Evolutionary conservation across 1,140 invertebrate species (phyloP).

Genomic region (Drosophila arizonae): DNA sequence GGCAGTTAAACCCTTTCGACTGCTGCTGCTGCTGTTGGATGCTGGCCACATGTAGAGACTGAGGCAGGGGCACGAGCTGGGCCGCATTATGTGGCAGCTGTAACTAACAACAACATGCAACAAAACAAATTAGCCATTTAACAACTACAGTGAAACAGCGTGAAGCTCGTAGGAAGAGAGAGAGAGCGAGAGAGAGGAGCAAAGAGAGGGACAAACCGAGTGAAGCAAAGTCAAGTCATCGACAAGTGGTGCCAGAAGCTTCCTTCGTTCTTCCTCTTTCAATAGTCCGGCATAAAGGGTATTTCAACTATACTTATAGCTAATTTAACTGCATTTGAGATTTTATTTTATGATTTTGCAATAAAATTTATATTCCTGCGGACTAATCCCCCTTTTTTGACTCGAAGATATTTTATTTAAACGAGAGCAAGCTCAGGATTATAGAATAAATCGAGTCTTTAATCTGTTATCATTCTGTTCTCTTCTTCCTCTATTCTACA

Average conservation of each 20-base stretch:
- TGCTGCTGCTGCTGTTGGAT: not conserved
- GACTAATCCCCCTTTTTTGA: too few species aligned
- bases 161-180: not conserved
- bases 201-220: not conserved
- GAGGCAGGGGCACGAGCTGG: not conserved
- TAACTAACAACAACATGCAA: slow-evolving; percentile 78
- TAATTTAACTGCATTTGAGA: not conserved
- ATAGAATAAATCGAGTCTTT: too few species aligned
- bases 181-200: not conserved
- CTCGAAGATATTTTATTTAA: too few species aligned
- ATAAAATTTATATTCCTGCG: too few species aligned
- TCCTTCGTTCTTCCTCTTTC: slow-evolving; percentile 1
- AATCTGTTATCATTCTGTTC: too few species aligned
- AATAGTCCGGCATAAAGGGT: not conserved
- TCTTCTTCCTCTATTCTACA: too few species aligned
- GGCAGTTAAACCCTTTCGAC: slow-evolving; percentile 61
- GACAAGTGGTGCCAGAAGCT: slow-evolving; percentile 50
- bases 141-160: slow-evolving; percentile 35
- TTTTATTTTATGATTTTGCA: too few species aligned
- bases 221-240: slow-evolving; percentile 27
- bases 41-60: slow-evolving; percentile 1
- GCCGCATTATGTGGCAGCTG: slow-evolving; percentile 71
- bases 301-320: not conserved
- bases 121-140: slow-evolving; percentile 82
- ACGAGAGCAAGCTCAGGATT: too few species aligned